phyloP scores from a whole-genome alignment of 1,140 invertebrate species.

The Drosophila bipectinata region DNA sequence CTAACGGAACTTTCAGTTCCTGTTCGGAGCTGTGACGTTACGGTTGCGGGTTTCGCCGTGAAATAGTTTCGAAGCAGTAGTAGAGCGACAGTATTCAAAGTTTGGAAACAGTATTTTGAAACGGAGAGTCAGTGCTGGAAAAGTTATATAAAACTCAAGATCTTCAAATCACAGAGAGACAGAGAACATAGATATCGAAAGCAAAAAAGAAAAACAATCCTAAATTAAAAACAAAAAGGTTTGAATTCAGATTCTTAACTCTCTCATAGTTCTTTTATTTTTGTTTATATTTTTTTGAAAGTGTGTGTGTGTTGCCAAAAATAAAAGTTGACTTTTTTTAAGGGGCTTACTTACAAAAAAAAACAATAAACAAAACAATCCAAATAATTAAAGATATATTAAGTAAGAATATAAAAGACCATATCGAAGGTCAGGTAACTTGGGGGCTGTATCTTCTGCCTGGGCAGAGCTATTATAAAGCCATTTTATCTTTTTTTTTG shows the following conservation, averaged over 20 bases:
- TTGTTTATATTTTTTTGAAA: constrained; percentile 36
- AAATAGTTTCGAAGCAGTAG: not conserved
- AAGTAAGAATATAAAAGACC: not conserved
- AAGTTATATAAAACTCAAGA: not conserved
- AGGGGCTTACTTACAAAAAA: constrained; percentile 5
- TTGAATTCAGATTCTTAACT: constrained; percentile 25
- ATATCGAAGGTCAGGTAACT: constrained; percentile 8
- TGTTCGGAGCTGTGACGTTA: constrained; percentile 39
- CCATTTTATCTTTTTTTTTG: constrained; percentile 47
- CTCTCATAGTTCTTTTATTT: constrained; percentile 13
- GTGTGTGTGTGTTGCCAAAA: constrained; percentile 41
- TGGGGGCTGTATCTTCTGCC: not conserved
- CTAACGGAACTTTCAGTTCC: constrained; percentile 55
- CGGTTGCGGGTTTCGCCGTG: constrained; percentile 1
- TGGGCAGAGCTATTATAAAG: constrained; percentile 45
- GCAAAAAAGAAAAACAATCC: too few relatives aligned
- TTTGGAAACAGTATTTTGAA: constrained; percentile 1
- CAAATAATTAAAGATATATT: not conserved
- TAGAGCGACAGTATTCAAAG: not conserved
- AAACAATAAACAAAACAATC: not conserved
- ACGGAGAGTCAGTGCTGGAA: not conserved
- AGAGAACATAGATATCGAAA: constrained; percentile 2
- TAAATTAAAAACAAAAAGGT: constrained; percentile 17
- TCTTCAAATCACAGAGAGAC: not conserved
- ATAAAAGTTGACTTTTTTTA: constrained; percentile 32